Evolutionary conservation across 2,797 vertebrate species (phyloP).

Genomic region (Discoglossus pictus): DNA sequence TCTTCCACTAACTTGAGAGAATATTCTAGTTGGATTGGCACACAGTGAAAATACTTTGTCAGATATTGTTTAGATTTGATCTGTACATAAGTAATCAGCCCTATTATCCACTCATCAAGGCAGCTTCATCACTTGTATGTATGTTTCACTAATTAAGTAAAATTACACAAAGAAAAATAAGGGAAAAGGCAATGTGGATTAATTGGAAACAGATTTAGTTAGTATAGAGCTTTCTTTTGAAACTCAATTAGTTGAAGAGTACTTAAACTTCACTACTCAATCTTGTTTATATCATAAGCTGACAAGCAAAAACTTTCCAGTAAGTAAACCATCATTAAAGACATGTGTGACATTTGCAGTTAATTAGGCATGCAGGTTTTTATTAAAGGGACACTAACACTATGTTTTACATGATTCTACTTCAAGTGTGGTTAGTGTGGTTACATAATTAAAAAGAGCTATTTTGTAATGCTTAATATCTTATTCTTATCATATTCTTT

Average conservation of each 20-base stretch:
- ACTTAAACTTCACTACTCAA: not conserved
- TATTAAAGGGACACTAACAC: too few species aligned
- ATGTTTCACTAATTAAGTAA: conserved; percentile 8
- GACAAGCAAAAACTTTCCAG: not conserved
- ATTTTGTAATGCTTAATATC: too few species aligned
- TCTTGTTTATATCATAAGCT: conserved; percentile 2
- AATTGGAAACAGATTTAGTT: conserved; percentile 14
- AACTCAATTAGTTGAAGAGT: conserved; percentile 6
- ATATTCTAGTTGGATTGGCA: not conserved
- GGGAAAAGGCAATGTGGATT: not conserved
- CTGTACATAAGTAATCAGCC: not conserved
- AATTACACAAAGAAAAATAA: not conserved
- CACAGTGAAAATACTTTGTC: not conserved
- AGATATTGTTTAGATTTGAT: conserved; percentile 2
- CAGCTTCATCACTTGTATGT: not conserved
- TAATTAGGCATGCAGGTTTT: too few species aligned
- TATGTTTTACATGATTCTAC: too few species aligned
- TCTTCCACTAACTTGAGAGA: not conserved
- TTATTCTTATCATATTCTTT: too few species aligned
- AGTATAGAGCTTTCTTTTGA: not conserved
- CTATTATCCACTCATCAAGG: too few species aligned
- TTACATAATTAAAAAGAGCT: too few species aligned
- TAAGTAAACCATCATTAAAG: conserved; percentile 1
- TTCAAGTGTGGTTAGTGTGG: too few species aligned
- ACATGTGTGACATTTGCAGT: not conserved